A percentile compares a stretch with the other conserved stretches of the same genome.
Conservation (phyloP, 1,140 invertebrate genomes). For the Caenorhabditis inopinata region DNA sequence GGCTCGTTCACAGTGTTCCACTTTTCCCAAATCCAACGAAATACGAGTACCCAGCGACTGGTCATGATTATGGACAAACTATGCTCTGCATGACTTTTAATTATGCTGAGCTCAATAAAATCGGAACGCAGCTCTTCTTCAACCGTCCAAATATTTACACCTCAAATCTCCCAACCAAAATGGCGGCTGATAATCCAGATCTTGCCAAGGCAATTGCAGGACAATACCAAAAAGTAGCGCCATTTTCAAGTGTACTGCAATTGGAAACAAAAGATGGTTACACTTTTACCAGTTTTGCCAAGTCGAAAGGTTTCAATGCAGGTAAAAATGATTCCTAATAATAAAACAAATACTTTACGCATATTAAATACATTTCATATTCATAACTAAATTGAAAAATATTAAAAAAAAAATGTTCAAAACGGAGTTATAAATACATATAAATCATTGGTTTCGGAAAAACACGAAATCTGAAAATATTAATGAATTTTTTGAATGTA, state of each 20-base stretch:
- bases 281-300: slow-evolving; percentile 50
- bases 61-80: slow-evolving; percentile 52
- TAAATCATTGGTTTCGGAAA: too few relatives aligned
- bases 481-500: too few relatives aligned
- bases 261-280: slow-evolving; percentile 37
- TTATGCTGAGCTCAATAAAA: slow-evolving; percentile 46
- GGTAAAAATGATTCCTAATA: too few relatives aligned
- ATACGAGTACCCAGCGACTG: slow-evolving; percentile 49
- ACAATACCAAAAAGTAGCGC: slow-evolving; percentile 44
- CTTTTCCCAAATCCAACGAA: slow-evolving; percentile 45
- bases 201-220: slow-evolving; percentile 50
- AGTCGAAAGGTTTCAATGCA: slow-evolving; percentile 47
- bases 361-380: too few relatives aligned
- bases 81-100: slow-evolving; percentile 54
- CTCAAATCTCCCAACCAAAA: slow-evolving; percentile 46
- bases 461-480: too few relatives aligned
- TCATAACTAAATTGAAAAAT: too few relatives aligned
- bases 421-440: too few relatives aligned
- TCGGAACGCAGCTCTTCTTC: slow-evolving; percentile 52
- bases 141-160: slow-evolving; percentile 53
- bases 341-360: too few relatives aligned
- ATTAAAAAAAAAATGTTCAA: too few relatives aligned
- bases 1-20: slow-evolving; percentile 54
- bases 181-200: slow-evolving; percentile 46
- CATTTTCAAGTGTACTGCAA: slow-evolving; percentile 34